These are phyloP conservation scores for Drosophila pseudoobscura DNA, from an alignment of 1,140 invertebrate genomes.

Conservation along the genomic window DNA sequence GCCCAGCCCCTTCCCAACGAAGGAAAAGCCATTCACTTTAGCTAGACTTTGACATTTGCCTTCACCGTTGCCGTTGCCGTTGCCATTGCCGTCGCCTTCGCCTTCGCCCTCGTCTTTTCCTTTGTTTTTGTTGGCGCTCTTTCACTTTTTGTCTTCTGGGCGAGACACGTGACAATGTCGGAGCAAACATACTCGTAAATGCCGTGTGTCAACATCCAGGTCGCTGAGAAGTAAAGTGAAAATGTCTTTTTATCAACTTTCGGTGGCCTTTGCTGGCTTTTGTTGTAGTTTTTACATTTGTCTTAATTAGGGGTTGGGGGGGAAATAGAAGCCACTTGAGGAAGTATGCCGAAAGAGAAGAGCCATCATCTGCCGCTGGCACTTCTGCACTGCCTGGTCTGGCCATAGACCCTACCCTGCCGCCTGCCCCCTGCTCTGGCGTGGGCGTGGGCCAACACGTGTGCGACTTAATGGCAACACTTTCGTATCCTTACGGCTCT, in stretches of 20 bases:
- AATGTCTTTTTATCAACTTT: constrained; percentile 59
- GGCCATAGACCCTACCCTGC: constrained; percentile 1
- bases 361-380: constrained; percentile 35
- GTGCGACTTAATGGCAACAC: constrained; percentile 64
- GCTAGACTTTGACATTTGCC: constrained; percentile 61
- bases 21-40: constrained; percentile 41
- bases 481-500: constrained; percentile 48
- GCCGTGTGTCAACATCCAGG: constrained; percentile 52
- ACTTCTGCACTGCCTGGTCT: constrained; percentile 37
- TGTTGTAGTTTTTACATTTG: constrained; percentile 74
- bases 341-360: constrained; percentile 47
- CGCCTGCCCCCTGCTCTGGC: too few species aligned
- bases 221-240: constrained; percentile 54
- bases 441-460: constrained; percentile 30
- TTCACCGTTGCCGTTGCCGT: constrained; percentile 24
- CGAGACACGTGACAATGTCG: constrained; percentile 65
- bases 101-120: constrained; percentile 15
- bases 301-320: constrained; percentile 68
- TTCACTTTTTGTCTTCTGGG: constrained; percentile 28
- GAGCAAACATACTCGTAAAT: constrained; percentile 42
- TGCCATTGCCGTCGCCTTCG: constrained; percentile 8
- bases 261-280: constrained; percentile 23
- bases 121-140: constrained; percentile 30
- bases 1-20: constrained; percentile 42
- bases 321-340: constrained; percentile 47